phyloP scores from a whole-genome alignment of 2,113 vertebrate genomes.

The Cephalopterus ornatus region DNA sequence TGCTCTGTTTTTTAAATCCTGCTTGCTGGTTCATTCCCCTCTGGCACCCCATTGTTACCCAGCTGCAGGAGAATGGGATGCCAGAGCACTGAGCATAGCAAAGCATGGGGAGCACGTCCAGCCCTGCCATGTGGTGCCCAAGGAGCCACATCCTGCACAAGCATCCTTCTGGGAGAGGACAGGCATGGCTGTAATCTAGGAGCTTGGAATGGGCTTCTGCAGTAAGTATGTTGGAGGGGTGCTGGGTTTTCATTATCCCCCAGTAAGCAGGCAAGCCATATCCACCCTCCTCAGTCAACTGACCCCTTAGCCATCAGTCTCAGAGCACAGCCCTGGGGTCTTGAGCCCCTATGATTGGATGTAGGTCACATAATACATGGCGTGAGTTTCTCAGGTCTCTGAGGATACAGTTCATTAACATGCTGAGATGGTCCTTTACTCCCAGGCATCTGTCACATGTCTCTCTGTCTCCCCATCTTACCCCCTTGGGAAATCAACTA shows the following conservation, averaged over 20 bases:
- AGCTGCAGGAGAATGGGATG: conserved; percentile 23
- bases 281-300: background rate
- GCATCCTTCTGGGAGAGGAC: background rate
- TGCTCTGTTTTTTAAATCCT: conserved; percentile 57
- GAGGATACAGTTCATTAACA: background rate
- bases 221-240: background rate
- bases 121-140: background rate
- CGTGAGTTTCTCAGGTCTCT: background rate
- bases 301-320: background rate
- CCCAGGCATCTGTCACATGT: background rate
- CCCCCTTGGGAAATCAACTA: background rate
- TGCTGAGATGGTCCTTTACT: background rate
- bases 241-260: background rate
- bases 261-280: background rate
- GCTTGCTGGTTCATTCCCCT: background rate
- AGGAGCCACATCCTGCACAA: background rate
- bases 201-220: background rate
- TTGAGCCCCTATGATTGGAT: background rate
- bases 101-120: background rate
- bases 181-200: background rate
- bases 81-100: rapidly evolving
- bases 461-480: background rate
- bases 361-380: background rate
- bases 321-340: background rate
- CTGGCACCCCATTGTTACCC: background rate